phyloP scores from a whole-genome alignment of 2,888 invertebrate genomes.

The Oxycera nigricornis region DNA sequence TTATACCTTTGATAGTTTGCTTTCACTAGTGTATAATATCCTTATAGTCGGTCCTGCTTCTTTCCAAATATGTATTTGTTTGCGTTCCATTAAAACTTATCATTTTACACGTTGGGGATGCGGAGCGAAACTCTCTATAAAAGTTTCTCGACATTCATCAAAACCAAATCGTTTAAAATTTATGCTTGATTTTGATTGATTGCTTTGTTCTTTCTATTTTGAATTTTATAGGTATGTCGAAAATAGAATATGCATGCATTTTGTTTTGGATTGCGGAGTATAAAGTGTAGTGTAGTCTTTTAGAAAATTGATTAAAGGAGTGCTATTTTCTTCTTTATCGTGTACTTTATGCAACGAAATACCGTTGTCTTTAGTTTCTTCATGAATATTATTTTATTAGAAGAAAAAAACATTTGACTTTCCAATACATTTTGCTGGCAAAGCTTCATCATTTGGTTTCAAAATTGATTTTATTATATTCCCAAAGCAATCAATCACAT shows the following conservation, averaged over 20 bases:
- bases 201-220: conserved; percentile 2
- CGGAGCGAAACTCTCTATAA: not conserved
- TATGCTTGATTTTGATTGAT: not conserved
- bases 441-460: not conserved
- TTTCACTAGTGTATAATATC: conserved; percentile 32
- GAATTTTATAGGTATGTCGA: not conserved
- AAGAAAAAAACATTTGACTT: too few relatives aligned
- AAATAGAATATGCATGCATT: not conserved
- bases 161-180: conserved; percentile 18
- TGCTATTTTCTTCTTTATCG: too few relatives aligned
- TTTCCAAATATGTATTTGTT: conserved; percentile 2
- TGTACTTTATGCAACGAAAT: too few relatives aligned
- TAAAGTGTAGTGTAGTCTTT: too few relatives aligned
- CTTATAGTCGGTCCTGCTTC: conserved; percentile 28
- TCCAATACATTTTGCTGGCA: too few relatives aligned
- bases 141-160: not conserved
- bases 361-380: too few relatives aligned
- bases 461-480: not conserved
- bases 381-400: too few relatives aligned
- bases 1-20: conserved; percentile 24
- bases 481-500: conserved; percentile 22
- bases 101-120: not conserved
- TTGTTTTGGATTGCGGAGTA: not conserved
- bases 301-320: too few relatives aligned
- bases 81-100: not conserved